Evolutionary conservation across 2,797 vertebrate species (phyloP), one percentile per base, ranked within the genome.

Genomic region (Anabas testudineus): DNA sequence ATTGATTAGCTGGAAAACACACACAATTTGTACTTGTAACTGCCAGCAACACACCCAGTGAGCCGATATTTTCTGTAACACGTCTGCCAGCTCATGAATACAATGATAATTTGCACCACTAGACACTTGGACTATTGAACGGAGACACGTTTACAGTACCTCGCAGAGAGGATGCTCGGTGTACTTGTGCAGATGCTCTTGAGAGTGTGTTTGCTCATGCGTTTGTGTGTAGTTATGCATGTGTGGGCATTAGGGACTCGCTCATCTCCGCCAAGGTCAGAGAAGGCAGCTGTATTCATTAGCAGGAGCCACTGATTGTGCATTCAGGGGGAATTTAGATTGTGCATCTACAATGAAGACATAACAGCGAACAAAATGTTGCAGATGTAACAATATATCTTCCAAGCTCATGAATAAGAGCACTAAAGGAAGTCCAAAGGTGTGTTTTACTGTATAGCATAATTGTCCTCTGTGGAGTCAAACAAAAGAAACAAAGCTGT

Each of bases 261-360:
- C 70, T 82, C 81, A 64, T 88, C 81, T 77, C 74, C 65, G 78
- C 83, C 87, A 88, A 90, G 90, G 91, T 90, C 90, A 87, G 66
- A 79, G 73, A 57, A 78, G 82, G 84, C 83, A 84, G 85, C 78
- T 69, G 83, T 76, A 78, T 86, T 90, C 84, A 87, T 90, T 87
- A 82, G 70, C 41, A 16, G 1, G 14, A 75, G 74, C 81, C 69
- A 34, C 71, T 78, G 87, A 90, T 87, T 86, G 78, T 71, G 75
- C 68, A 81, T 87, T 90, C 80, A 67, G 67, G 51, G 51, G 32
- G 71, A 88, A 88, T 89, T 75, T 54, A 81, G 67, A 80, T 65
- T 80, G 79, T 81, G 59, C 36, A 37, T 60, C 79, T 51, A 79
- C 80, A 88, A 78, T 76, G 63, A 64, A 71, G 74, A 80, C 30